These are phyloP conservation scores for Julus scandinavius DNA, from an alignment of 2,888 invertebrate species.

Conservation along the genomic window DNA sequence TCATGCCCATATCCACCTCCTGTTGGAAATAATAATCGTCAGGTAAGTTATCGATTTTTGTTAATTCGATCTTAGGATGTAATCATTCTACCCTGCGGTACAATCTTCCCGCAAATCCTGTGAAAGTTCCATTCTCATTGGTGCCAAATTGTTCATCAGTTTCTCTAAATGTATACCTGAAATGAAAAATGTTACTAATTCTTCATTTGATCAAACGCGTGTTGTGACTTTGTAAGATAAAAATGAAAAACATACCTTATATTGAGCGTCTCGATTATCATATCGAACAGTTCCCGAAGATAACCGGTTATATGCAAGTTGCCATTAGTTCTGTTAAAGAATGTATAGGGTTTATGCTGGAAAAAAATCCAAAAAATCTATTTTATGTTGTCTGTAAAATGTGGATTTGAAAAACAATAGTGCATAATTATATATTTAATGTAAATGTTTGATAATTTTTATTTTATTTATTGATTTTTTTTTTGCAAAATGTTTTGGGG, in stretches of 20 bases:
- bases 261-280: constrained; percentile 50
- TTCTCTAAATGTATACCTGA: constrained; percentile 51
- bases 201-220: not conserved
- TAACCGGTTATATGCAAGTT: constrained; percentile 37
- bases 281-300: constrained; percentile 52
- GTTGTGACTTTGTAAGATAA: not conserved
- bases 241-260: not conserved
- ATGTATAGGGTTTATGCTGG: constrained; percentile 53
- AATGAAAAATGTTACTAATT: not conserved
- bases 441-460: too few species aligned
- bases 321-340: constrained; percentile 40
- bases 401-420: too few species aligned
- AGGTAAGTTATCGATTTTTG: not conserved
- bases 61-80: not conserved
- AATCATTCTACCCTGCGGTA: constrained; percentile 51
- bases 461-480: too few species aligned
- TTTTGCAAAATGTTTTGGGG: too few species aligned
- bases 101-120: constrained; percentile 50
- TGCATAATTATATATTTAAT: too few species aligned
- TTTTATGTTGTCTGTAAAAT: not conserved
- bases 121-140: constrained; percentile 53
- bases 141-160: constrained; percentile 52
- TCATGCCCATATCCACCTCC: constrained; percentile 55
- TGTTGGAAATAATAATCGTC: not conserved
- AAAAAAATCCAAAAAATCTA: not conserved